A percentile compares a stretch with the other conserved stretches of the same genome.
phyloP scores from a whole-genome alignment of 2,888 invertebrate genomes.

The Eupithecia inturbata region DNA sequence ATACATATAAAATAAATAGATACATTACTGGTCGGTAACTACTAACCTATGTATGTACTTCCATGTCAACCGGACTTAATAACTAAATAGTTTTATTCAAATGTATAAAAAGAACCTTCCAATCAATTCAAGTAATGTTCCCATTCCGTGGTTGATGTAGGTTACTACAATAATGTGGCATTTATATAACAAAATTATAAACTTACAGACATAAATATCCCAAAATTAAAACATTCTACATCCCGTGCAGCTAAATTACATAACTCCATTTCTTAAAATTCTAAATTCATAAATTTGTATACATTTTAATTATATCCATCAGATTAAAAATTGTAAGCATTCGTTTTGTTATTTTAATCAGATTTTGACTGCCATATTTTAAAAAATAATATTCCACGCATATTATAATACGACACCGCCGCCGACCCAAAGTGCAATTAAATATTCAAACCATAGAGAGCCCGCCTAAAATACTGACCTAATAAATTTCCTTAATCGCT shows the following conservation, averaged over 20 bases:
- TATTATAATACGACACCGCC: constrained; percentile 42
- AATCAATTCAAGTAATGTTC: background rate
- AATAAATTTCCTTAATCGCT: constrained; percentile 45
- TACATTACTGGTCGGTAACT: background rate
- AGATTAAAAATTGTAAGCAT: constrained; percentile 32
- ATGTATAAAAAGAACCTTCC: background rate
- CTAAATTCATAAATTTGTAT: constrained; percentile 34
- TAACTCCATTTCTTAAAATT: constrained; percentile 23
- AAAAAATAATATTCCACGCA: constrained; percentile 45
- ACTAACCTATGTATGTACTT: background rate
- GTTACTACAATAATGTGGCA: constrained; percentile 10
- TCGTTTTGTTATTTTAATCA: constrained; percentile 44
- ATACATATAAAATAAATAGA: too few relatives aligned
- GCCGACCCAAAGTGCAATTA: constrained; percentile 44
- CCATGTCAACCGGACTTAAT: background rate
- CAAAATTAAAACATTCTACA: constrained; percentile 34
- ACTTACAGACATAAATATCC: constrained; percentile 5
- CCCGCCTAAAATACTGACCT: constrained; percentile 47
- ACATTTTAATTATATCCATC: constrained; percentile 34
- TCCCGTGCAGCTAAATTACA: constrained; percentile 20
- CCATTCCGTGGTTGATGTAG: background rate
- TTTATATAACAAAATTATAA: constrained; percentile 20
- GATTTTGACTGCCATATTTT: constrained; percentile 43
- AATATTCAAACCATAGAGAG: constrained; percentile 43
- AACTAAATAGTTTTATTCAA: background rate